Evolutionary conservation across 1,140 invertebrate species (phyloP), one percentile per base, ranked within the genome.

Genomic region (Dendrolimus kikuchii): DNA sequence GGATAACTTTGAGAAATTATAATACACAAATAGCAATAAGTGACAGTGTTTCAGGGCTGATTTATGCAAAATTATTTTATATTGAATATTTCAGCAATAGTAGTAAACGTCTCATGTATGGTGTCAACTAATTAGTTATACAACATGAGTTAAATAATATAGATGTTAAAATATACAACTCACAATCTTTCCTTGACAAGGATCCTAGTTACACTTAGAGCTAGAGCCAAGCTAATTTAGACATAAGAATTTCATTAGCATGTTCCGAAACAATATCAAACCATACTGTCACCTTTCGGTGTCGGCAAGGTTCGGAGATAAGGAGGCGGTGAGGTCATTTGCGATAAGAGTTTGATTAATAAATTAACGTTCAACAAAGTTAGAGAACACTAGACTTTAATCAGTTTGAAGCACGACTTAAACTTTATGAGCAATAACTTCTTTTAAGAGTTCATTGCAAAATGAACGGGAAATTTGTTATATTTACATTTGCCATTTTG

Each of bases 361-460:
- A 80, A 68, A 70, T 67, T 63, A 68, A 75, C 71, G 70, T 68
- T 66, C 55, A 56, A 57, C 65, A 70, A 81, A 70, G 77, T 77
- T 81, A 78, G 61, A 75, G 68, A 62, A 66, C 60, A 71, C 60
- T 75, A 23, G 23, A 23, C 77, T 78, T 83, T 81, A 85, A 85
- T 85, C 75, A 85, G 79, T 77, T 70, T 66, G 75, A 73, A 81
- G 81, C 81, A 83, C 77, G 76, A 79, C 71, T 85, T 77, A 64
- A 81, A 70, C 81, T 72, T 81, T 81, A 81, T 72, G 81, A 81
- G 72, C 66, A 66, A 53, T 67, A 68, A 23, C 23, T 23, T 23
- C 23, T 81, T 77, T 81, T 83, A 80, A 80, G 77, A 81, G 79
- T 82, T 77, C 68, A 74, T 80, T 78, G 81, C 81, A 81, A 83